phyloP scores from a whole-genome alignment of 2,113 vertebrate genomes.

The Sarotherodon lohbergeri region DNA sequence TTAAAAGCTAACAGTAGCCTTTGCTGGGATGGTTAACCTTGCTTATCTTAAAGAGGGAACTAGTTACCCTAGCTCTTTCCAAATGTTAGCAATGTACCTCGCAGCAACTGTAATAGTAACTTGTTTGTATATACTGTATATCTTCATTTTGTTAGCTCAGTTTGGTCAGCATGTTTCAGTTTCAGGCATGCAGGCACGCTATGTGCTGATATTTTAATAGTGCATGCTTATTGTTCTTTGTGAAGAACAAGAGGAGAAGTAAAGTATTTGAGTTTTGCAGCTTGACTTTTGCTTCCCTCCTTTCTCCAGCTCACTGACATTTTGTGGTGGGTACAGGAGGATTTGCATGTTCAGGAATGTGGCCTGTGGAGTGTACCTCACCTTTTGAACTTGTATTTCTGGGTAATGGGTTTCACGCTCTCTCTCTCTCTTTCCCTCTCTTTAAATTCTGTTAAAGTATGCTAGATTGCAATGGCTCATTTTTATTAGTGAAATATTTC shows the following conservation, averaged over 20 bases:
- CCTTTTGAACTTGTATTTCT: constrained; percentile 10
- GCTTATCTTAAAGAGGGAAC: not conserved
- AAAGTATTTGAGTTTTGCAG: constrained; percentile 4
- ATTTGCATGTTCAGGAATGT: constrained; percentile 39
- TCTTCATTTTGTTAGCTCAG: not conserved
- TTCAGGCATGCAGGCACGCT: not conserved
- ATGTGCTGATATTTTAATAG: not conserved
- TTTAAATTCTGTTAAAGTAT: not conserved
- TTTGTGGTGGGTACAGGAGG: constrained; percentile 1
- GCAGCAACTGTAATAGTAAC: not conserved
- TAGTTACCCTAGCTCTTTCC: not conserved
- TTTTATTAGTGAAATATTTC: not conserved
- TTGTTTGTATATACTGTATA: not conserved
- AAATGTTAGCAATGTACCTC: not conserved
- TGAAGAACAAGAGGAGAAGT: not conserved
- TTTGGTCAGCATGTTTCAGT: not conserved
- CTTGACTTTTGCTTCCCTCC: not conserved
- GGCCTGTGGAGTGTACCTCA: constrained; percentile 38
- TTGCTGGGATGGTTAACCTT: not conserved
- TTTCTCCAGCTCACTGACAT: constrained; percentile 35
- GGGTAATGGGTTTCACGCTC: not conserved
- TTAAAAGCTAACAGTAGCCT: not conserved
- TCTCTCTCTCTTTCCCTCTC: not conserved
- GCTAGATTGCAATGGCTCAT: not conserved
- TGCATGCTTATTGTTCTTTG: not conserved